Conservation (phyloP, 2,888 invertebrate genomes). For the Blomia tropicalis region DNA sequence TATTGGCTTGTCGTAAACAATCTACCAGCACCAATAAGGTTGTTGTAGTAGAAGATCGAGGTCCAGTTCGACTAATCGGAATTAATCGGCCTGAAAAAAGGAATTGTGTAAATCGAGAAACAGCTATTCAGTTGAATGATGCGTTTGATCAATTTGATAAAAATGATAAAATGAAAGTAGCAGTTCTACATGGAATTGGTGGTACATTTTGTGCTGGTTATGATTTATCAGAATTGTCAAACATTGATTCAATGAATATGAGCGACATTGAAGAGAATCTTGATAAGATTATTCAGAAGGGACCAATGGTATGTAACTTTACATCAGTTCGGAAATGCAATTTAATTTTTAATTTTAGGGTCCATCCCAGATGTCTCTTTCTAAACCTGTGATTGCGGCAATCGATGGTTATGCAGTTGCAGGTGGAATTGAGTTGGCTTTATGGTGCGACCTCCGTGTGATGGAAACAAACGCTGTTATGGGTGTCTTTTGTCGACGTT, state of each 20-base stretch:
- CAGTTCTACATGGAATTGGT: constrained; percentile 68
- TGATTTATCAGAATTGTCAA: constrained; percentile 57
- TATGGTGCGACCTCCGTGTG: constrained; percentile 76
- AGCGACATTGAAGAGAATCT: neutral
- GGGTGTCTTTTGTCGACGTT: constrained; percentile 61
- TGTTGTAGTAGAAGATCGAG: constrained; percentile 44
- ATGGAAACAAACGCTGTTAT: constrained; percentile 67
- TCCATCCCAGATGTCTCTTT: constrained; percentile 51
- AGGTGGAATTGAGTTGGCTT: constrained; percentile 69
- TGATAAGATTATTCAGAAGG: constrained; percentile 31
- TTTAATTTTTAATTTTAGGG: constrained; percentile 24
- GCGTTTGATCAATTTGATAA: constrained; percentile 64
- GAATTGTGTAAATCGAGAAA: constrained; percentile 60
- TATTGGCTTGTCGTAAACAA: too few relatives aligned
- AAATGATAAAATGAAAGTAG: constrained; percentile 51
- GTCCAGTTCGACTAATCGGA: constrained; percentile 57
- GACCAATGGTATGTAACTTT: constrained; percentile 40
- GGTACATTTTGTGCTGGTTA: constrained; percentile 85
- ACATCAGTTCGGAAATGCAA: neutral
- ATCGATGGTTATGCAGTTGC: constrained; percentile 78
- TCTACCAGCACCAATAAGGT: too few relatives aligned
- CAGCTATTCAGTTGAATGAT: constrained; percentile 49
- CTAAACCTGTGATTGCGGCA: constrained; percentile 77
- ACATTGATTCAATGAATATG: constrained; percentile 24
- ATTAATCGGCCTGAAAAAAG: constrained; percentile 67